Percentiles rank a stretch among this genome's conserved stretches.
Evolutionary conservation across 2,113 vertebrate species (phyloP).

Genomic region (Coturnix japonica): DNA sequence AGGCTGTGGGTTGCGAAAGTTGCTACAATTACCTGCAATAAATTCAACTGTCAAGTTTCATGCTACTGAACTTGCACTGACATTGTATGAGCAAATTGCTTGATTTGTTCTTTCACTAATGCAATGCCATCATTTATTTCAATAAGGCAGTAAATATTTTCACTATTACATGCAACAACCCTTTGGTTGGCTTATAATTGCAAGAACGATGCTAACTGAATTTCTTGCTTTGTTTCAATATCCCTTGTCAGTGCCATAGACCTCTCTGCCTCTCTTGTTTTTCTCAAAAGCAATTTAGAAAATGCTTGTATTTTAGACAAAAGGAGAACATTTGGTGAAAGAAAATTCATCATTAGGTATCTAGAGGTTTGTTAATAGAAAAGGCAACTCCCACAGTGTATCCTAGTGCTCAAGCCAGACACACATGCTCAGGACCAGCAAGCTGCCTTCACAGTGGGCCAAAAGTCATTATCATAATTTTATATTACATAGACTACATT

Average conservation of each 20-base stretch:
- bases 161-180: slow-evolving; percentile 68
- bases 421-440: slow-evolving; percentile 98
- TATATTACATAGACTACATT: slow-evolving; percentile 97
- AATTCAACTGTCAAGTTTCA: slow-evolving; percentile 68
- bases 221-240: slow-evolving; percentile 86
- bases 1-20: slow-evolving; percentile 49
- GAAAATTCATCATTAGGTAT: slow-evolving; percentile 99
- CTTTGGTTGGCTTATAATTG: slow-evolving; percentile 92
- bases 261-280: slow-evolving; percentile 87
- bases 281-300: slow-evolving; percentile 99
- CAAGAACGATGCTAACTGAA: slow-evolving; percentile 89
- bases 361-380: slow-evolving; percentile 99
- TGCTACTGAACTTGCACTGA: slow-evolving; percentile 53
- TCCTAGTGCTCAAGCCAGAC: slow-evolving; percentile 95
- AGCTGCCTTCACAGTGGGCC: slow-evolving; percentile 98
- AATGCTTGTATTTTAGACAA: slow-evolving; percentile 98
- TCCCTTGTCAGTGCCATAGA: slow-evolving; percentile 87
- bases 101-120: slow-evolving; percentile 70
- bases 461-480: slow-evolving; percentile 99
- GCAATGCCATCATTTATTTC: slow-evolving; percentile 70
- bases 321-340: slow-evolving; percentile 99
- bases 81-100: slow-evolving; percentile 69
- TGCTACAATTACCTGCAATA: slow-evolving; percentile 65
- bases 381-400: slow-evolving; percentile 99
- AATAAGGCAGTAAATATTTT: slow-evolving; percentile 80